Base-by-base conservation (phyloP, 2,113 vertebrate species). In the Cheilinus undulatus region DNA sequence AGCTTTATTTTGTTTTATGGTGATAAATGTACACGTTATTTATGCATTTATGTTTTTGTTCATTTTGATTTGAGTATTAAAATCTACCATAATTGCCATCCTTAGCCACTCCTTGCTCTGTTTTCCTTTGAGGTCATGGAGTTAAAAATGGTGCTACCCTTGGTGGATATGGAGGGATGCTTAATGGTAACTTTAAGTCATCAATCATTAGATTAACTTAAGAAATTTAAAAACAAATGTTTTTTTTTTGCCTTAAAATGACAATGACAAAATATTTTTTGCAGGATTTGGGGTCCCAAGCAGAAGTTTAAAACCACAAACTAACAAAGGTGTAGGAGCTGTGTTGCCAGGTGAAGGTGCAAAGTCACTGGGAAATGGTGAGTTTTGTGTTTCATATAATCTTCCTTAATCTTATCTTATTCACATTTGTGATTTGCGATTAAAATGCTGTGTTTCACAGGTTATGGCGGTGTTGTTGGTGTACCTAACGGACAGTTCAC, bases 301-400 rank as follows among this genome's bases (percentile, higher is more conserved):
- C 48, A 22, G 15, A 13, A 48, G 43, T 19, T 42, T 62, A 34
- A 75, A 78, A 32, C 56, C 58, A 68, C 78, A 78, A 19, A 23
- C 20, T 19, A 76, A 36, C 14, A 87, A 88, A 83, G 88, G 85
- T 62, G 59, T 65, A 36, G 82, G 84, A 68, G 59, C 63, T 19
- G 28, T 26, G 19, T 60, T 67, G 24, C 69, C 59, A 1, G 23
- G 46, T 26, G 64, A 85, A 76, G 80, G 77, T 3, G 10, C 34
- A 22, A 75, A 57, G 72, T 46, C 62, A 30, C 28, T 69, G 0
- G 27, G 32, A 20, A 38, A 4, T 12, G 71, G 70, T 85, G 50
- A 26, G 27, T 28, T 30, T 28, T 46, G 12, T 59, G n/a, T 3
- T 57, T 2, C 9, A n/a, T n/a, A n/a, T n/a, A n/a, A n/a, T n/a